Evolutionary conservation across 2,113 vertebrate species (phyloP), one percentile per base, ranked within the genome.

Genomic region (Dicentrarchus labrax): DNA sequence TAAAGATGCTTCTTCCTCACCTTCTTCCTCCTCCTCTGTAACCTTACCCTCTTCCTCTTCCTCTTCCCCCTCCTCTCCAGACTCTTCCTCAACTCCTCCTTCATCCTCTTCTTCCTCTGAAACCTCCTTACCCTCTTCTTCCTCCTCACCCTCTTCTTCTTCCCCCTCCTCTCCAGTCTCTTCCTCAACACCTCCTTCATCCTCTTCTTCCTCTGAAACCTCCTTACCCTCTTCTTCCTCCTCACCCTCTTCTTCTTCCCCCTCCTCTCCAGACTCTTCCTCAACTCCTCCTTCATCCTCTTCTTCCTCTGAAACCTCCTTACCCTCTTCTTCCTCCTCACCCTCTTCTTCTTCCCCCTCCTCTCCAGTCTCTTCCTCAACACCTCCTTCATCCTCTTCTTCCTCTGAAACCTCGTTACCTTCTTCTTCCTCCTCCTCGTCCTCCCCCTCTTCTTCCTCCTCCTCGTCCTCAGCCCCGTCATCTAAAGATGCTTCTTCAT

Each of bases 381-480:
- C 3, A 54, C 13, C 21, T 41, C 36, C 22, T 24, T 66, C 21
- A 4, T 45, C 41, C 15, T 22, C 62, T 8, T 8, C 43, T 1
- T 48, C 43, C 7, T 24, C 43, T 16, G 21, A 6, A 8, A 2
- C 5, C 4, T 50, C 24, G 0, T 24, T 21, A 2, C 43, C 5
- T 4, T 53, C 47, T 4, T 48, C 84, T 0, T 54, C 53, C 4
- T 60, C 64, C 0, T 39, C 84, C 4, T 57, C 84, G 0, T 45
- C 60, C 0, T 21, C 59, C 0, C 16, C 54, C 0, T 60, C 66
- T 22, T 38, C 57, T 7, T 74, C 72, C 7, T 83, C 69, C 16
- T 64, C 64, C 50, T 24, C 30, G 0, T 81, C 89, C 10, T 74
- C 71, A 17, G 8, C 47, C 36, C 17, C 47, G 24, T 61, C 59